phyloP scores from a whole-genome alignment of 1,140 invertebrate genomes.

The Hypsibius dujardini region DNA sequence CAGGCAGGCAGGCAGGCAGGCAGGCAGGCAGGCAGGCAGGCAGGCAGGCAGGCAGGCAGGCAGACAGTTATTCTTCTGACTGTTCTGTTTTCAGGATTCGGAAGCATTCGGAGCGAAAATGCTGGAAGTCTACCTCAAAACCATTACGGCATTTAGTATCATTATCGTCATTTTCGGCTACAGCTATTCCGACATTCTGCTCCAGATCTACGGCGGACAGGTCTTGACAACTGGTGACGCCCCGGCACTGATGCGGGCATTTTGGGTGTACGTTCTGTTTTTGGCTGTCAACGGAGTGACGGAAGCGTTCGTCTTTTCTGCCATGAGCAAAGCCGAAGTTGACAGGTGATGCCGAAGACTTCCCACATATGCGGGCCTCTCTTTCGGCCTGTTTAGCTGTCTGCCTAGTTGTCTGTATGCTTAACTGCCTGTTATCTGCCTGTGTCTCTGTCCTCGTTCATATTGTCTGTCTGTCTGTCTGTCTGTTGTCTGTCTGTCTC shows the following conservation, averaged over 20 bases:
- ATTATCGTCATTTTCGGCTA: constrained; percentile 72
- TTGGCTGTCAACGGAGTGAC: constrained; percentile 84
- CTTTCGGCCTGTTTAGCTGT: too few relatives aligned
- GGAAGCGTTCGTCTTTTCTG: constrained; percentile 85
- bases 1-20: too few relatives aligned
- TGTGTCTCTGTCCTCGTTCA: too few relatives aligned
- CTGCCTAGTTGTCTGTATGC: too few relatives aligned
- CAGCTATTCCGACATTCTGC: constrained; percentile 59
- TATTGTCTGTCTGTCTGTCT: too few relatives aligned
- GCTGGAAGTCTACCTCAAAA: constrained; percentile 57
- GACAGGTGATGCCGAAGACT: constrained; percentile 35
- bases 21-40: too few relatives aligned
- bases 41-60: too few relatives aligned
- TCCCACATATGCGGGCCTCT: too few relatives aligned
- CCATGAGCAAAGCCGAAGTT: constrained; percentile 69
- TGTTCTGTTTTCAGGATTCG: constrained; percentile 39
- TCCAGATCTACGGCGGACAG: constrained; percentile 71
- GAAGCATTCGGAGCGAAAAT: constrained; percentile 57
- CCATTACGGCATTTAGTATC: constrained; percentile 62
- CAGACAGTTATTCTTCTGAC: too few relatives aligned
- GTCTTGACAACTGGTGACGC: constrained; percentile 47
- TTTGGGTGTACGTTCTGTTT: constrained; percentile 71
- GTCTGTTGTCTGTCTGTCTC: too few relatives aligned
- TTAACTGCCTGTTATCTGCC: too few relatives aligned
- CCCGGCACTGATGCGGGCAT: constrained; percentile 53